Evolutionary conservation across 2,888 invertebrate species (phyloP).

Genomic region (Campoplex nolae): DNA sequence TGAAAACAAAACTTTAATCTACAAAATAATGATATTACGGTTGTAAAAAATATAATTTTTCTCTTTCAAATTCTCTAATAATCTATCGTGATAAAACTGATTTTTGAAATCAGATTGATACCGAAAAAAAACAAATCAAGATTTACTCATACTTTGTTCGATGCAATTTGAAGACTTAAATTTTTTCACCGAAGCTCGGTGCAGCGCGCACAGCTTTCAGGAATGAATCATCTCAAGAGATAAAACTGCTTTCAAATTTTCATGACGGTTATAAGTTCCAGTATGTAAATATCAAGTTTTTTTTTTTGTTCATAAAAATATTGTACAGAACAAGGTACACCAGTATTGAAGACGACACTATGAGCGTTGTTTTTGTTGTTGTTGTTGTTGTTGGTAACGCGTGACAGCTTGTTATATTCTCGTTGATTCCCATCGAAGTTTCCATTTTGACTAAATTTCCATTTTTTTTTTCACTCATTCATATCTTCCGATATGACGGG

Average conservation of each 20-base stretch:
- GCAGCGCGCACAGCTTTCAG: background rate
- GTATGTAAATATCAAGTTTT: constrained; percentile 18
- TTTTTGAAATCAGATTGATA: background rate
- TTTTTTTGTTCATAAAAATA: constrained; percentile 46
- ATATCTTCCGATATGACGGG: constrained; percentile 79
- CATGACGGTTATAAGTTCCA: background rate
- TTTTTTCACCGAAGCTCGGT: background rate
- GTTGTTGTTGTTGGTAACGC: background rate
- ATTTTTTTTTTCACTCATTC: constrained; percentile 66
- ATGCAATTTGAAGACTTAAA: background rate
- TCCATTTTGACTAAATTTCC: background rate
- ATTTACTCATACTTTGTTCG: background rate
- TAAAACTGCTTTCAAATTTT: background rate
- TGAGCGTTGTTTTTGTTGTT: background rate
- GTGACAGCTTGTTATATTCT: background rate
- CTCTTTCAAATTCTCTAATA: background rate
- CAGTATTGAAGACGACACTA: constrained; percentile 48
- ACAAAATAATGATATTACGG: background rate
- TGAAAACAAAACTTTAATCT: background rate
- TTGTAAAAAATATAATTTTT: background rate
- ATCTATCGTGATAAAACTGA: background rate
- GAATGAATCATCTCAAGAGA: background rate
- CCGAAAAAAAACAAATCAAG: background rate
- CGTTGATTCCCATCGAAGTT: background rate
- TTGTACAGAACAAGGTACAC: constrained; percentile 57